Conservation (phyloP, 2,113 vertebrate genomes). For the Thamnaconus septentrionalis region DNA sequence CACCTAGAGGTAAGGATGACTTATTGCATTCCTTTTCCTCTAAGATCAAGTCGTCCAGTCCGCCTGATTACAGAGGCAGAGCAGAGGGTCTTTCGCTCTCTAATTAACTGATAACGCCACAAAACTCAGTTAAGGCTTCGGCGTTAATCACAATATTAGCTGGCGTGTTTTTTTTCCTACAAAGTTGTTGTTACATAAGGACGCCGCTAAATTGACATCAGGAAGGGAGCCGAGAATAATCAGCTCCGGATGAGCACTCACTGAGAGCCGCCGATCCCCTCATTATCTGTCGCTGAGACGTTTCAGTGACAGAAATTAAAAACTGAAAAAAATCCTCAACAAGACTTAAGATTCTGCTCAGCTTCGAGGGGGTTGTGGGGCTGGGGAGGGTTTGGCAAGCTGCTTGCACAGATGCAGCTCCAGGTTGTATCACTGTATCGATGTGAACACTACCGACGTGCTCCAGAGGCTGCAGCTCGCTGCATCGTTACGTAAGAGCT, state of each 20-base stretch:
- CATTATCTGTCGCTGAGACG: neutral
- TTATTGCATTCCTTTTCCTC: too few relatives aligned
- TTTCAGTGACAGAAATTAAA: slow-evolving; percentile 6
- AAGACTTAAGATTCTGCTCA: slow-evolving; percentile 21
- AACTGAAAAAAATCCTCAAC: slow-evolving; percentile 1
- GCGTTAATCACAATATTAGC: neutral
- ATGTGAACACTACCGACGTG: slow-evolving; percentile 35
- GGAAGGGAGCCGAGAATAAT: slow-evolving; percentile 15
- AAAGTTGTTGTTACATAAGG: slow-evolving; percentile 8
- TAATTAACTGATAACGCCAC: slow-evolving; percentile 2
- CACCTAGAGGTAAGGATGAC: too few relatives aligned
- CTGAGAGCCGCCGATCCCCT: slow-evolving; percentile 12
- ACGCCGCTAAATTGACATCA: slow-evolving; percentile 22
- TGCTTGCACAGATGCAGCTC: slow-evolving; percentile 31
- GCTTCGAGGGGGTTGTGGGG: slow-evolving; percentile 2
- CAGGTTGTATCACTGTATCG: slow-evolving; percentile 31
- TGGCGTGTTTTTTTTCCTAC: neutral
- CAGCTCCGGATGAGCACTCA: slow-evolving; percentile 12
- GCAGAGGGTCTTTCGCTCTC: neutral
- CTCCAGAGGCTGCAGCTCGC: slow-evolving; percentile 44
- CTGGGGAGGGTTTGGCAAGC: neutral
- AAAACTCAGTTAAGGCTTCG: slow-evolving; percentile 4
- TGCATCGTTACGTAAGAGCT: slow-evolving; percentile 50
- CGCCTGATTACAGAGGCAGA: slow-evolving; percentile 7
- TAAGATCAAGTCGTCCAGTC: too few relatives aligned